Conservation (phyloP, 2,113 vertebrate genomes). For the Phrynocephalus versicolor region DNA sequence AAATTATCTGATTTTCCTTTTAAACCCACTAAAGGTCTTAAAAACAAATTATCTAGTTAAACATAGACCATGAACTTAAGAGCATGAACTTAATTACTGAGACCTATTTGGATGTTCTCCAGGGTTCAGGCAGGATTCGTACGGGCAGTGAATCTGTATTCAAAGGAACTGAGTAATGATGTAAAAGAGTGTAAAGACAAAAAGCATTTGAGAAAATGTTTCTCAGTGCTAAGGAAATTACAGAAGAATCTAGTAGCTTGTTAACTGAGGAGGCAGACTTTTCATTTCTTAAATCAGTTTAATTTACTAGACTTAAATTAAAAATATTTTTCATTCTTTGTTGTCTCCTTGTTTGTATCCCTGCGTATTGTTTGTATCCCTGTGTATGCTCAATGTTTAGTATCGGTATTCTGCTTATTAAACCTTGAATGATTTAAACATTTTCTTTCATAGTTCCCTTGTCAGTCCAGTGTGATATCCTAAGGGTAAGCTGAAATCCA, state of each 20-base stretch:
- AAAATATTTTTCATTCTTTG: conserved; percentile 36
- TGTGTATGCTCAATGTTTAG: not conserved
- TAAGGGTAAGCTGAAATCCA: conserved; percentile 25
- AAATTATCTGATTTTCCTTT: conserved; percentile 4
- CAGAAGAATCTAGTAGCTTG: not conserved
- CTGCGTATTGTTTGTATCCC: conserved; percentile 23
- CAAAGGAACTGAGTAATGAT: not conserved
- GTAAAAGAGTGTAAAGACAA: not conserved
- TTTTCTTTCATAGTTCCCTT: conserved; percentile 27
- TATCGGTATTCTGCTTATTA: conserved; percentile 21
- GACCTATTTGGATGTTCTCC: conserved; percentile 1
- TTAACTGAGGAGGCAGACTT: conserved; percentile 11
- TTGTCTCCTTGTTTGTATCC: conserved; percentile 17
- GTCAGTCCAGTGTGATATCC: not conserved
- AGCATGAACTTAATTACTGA: not conserved
- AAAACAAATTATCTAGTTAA: not conserved
- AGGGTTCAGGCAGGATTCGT: not conserved
- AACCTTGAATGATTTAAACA: conserved; percentile 32
- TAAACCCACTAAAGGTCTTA: not conserved
- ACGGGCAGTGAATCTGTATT: not conserved
- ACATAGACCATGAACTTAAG: conserved; percentile 10
- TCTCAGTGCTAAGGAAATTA: not conserved
- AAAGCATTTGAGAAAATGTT: not conserved
- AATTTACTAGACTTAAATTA: conserved; percentile 36
- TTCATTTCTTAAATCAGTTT: conserved; percentile 15